A percentile compares a stretch with the other conserved stretches of the same genome.
Evolutionary conservation across 2,888 invertebrate genomes (phyloP).

Genomic region (Trisateles emortualis): DNA sequence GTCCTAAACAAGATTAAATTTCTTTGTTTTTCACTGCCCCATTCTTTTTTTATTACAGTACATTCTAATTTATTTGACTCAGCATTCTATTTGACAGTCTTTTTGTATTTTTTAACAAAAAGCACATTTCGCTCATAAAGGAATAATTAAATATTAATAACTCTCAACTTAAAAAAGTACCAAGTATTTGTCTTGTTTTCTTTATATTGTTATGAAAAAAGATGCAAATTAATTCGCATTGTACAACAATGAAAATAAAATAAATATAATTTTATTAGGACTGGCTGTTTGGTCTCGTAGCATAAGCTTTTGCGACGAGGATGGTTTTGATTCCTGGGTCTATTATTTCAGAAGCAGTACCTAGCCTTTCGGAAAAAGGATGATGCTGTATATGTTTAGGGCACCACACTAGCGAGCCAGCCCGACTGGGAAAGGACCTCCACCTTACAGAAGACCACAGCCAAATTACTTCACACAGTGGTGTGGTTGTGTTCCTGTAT

Average conservation of each 20-base stretch:
- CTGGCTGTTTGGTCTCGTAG: too few relatives aligned
- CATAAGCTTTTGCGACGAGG: too few relatives aligned
- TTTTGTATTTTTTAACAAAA: constrained; percentile 34
- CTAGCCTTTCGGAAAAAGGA: too few relatives aligned
- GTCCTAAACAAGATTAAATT: constrained; percentile 61
- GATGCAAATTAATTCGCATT: constrained; percentile 4
- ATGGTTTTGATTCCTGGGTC: too few relatives aligned
- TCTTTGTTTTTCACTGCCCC: constrained; percentile 60
- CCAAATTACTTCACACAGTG: too few relatives aligned
- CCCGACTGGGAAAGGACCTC: too few relatives aligned
- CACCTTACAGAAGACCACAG: too few relatives aligned
- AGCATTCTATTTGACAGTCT: constrained; percentile 51
- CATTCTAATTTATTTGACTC: constrained; percentile 60
- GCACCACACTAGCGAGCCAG: too few relatives aligned
- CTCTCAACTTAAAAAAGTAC: constrained; percentile 19
- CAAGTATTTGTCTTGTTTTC: constrained; percentile 18
- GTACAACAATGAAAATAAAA: constrained; percentile 5
- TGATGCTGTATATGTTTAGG: too few relatives aligned
- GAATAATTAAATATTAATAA: constrained; percentile 29
- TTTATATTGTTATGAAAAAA: constrained; percentile 12
- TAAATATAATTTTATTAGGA: too few relatives aligned
- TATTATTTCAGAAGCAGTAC: too few relatives aligned
- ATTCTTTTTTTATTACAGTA: constrained; percentile 51
- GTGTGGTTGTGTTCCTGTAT: too few relatives aligned
- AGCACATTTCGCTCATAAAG: constrained; percentile 32